Conservation (phyloP, 2,797 vertebrate species). For the Bothrops alternatus region DNA sequence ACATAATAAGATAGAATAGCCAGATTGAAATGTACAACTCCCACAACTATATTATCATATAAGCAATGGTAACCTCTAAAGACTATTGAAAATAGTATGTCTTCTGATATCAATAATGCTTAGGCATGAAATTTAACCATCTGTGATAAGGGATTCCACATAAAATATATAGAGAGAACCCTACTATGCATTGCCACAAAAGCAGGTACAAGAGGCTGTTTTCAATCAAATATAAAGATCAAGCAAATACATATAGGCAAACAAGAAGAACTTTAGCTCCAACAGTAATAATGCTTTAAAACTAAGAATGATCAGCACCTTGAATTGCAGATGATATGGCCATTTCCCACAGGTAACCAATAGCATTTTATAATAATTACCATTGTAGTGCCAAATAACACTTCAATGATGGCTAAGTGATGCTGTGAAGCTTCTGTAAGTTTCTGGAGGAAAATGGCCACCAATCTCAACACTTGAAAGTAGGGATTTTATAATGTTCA, state of each 20-base stretch:
- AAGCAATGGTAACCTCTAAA: neutral
- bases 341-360: neutral
- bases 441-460: neutral
- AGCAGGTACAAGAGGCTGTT: neutral
- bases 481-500: neutral
- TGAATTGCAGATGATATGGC: neutral
- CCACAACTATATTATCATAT: neutral
- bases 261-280: neutral
- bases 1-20: neutral
- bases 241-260: neutral
- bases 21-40: neutral
- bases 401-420: neutral
- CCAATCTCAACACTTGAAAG: neutral
- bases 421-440: neutral
- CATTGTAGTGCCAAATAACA: neutral
- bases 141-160: neutral
- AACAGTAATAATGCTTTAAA: neutral
- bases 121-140: neutral
- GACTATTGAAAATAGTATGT: neutral
- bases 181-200: neutral
- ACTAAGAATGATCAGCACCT: neutral
- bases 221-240: neutral
- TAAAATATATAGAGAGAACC: neutral
- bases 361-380: neutral
- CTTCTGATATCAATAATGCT: neutral